A percentile compares a stretch with the other conserved stretches of the same genome.
Conservation (phyloP, 2,113 vertebrate species). For the Anolis sagrei region DNA sequence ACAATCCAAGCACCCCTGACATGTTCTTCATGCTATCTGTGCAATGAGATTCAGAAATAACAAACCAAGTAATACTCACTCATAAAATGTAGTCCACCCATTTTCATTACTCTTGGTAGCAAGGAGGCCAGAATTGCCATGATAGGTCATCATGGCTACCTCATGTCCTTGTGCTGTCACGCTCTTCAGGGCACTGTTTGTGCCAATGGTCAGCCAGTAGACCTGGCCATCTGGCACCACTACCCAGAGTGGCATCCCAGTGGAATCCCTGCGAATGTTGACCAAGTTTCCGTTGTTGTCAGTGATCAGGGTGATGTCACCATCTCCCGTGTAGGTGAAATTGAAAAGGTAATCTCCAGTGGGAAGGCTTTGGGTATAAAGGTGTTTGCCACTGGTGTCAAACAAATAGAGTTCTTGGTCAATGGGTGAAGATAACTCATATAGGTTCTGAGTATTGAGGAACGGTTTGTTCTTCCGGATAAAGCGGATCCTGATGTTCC, state of each 20-base stretch:
- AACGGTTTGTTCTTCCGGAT: slow-evolving; percentile 94
- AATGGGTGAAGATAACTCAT: slow-evolving; percentile 94
- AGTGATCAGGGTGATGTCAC: slow-evolving; percentile 88
- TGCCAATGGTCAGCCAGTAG: slow-evolving; percentile 97
- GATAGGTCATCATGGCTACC: slow-evolving; percentile 94
- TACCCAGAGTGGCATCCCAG: slow-evolving; percentile 94
- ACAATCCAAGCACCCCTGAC: too few species aligned
- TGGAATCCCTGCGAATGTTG: slow-evolving; percentile 88
- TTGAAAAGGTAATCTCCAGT: slow-evolving; percentile 96
- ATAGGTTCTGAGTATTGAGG: slow-evolving; percentile 93
- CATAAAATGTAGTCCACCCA: slow-evolving; percentile 97
- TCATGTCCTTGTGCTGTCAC: slow-evolving; percentile 93
- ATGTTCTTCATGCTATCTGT: background rate
- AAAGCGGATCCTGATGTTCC: slow-evolving; percentile 93
- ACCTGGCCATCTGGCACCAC: slow-evolving; percentile 93
- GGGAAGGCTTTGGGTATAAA: slow-evolving; percentile 94
- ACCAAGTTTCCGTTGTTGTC: slow-evolving; percentile 93
- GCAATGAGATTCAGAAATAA: slow-evolving; percentile 7
- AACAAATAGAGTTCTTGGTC: slow-evolving; percentile 97
- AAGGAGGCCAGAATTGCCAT: slow-evolving; percentile 92
- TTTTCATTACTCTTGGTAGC: slow-evolving; percentile 97
- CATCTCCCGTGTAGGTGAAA: slow-evolving; percentile 90
- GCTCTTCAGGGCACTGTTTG: slow-evolving; percentile 92
- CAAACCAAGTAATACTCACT: slow-evolving; percentile 83
- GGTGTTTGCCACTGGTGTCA: slow-evolving; percentile 92